These are phyloP conservation scores for Andrena flavipes DNA, from an alignment of 2,888 invertebrate genomes.

Conservation along the genomic window DNA sequence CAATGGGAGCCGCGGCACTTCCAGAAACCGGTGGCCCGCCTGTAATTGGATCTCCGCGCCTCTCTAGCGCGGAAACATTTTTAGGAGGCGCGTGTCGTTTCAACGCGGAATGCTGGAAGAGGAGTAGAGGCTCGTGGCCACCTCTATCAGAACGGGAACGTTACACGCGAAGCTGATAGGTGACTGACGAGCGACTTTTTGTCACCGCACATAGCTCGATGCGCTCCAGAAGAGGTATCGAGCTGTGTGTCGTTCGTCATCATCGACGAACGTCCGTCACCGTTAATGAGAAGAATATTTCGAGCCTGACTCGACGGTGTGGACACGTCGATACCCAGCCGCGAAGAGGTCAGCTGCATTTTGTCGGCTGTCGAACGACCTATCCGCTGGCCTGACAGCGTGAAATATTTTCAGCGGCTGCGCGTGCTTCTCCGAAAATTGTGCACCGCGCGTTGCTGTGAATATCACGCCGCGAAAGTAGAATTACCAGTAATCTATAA, in stretches of 20 bases:
- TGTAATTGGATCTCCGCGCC: neutral
- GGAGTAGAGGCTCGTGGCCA: too few species aligned
- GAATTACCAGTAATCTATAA: neutral
- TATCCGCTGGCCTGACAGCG: neutral
- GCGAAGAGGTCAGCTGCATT: neutral
- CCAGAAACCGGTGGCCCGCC: neutral
- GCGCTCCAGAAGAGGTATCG: conserved; percentile 13
- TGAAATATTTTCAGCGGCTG: conserved; percentile 19
- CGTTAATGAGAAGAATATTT: conserved; percentile 36
- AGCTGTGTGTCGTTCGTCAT: conserved; percentile 10
- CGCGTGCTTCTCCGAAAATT: neutral
- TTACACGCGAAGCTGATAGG: neutral
- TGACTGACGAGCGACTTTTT: conserved; percentile 20
- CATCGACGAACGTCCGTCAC: conserved; percentile 20
- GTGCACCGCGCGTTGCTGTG: neutral
- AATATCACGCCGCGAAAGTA: neutral
- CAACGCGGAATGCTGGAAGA: neutral
- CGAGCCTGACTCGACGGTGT: conserved; percentile 6
- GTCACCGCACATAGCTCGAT: conserved; percentile 8
- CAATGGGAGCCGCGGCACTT: neutral
- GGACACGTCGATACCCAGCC: neutral
- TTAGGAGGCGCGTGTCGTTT: neutral
- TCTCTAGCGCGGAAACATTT: neutral
- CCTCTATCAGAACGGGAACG: too few species aligned
- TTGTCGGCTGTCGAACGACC: neutral